Evolutionary conservation across 2,797 vertebrate species (phyloP).

Genomic region (Masticophis lateralis): DNA sequence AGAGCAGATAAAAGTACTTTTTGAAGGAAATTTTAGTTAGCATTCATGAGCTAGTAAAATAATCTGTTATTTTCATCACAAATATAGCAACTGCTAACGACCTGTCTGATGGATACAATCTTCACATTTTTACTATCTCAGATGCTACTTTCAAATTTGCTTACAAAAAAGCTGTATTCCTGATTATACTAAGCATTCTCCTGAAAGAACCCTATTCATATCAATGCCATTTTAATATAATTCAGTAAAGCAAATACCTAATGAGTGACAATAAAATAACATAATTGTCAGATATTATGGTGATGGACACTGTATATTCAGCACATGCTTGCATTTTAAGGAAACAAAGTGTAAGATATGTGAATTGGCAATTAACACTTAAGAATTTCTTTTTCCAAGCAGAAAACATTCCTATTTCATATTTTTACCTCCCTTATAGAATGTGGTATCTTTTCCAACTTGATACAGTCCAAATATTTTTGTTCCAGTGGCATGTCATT

Average conservation of each 20-base stretch:
- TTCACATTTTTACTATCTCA: neutral
- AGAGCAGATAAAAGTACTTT: neutral
- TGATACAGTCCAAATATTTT: neutral
- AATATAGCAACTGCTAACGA: neutral
- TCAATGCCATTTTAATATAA: neutral
- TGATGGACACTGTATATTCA: neutral
- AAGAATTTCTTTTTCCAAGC: neutral
- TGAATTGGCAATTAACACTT: neutral
- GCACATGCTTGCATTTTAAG: neutral
- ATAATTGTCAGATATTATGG: neutral
- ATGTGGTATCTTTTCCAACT: neutral
- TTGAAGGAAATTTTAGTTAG: neutral
- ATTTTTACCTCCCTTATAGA: neutral
- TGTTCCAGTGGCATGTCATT: too few relatives aligned
- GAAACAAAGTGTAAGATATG: neutral
- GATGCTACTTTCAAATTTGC: neutral
- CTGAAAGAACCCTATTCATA: neutral
- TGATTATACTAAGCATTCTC: neutral
- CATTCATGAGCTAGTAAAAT: neutral
- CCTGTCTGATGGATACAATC: neutral
- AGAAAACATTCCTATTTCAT: neutral
- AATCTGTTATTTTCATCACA: neutral
- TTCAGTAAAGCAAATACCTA: neutral
- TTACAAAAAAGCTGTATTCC: neutral
- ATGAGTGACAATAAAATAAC: neutral